phyloP scores from a whole-genome alignment of 2,888 invertebrate genomes.

The Synergus japonicus region DNA sequence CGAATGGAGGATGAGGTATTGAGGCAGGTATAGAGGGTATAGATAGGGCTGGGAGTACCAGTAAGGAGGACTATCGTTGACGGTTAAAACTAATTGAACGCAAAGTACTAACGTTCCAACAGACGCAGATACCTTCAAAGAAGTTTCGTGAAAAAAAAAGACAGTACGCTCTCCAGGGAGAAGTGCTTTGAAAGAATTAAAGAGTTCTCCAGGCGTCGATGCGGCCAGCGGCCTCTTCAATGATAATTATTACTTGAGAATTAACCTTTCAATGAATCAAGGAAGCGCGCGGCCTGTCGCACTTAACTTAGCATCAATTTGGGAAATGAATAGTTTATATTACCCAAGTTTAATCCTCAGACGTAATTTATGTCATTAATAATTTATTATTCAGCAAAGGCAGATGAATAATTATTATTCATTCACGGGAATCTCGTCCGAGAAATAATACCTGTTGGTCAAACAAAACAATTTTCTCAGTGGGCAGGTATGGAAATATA shows the following conservation, averaged over 20 bases:
- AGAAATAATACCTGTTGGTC: no score
- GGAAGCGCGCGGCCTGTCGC: not conserved
- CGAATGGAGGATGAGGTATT: conserved; percentile 46
- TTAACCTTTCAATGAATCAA: conserved; percentile 16
- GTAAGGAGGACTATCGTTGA: conserved; percentile 43
- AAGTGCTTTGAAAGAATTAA: conserved; percentile 59
- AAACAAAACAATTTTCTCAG: no score
- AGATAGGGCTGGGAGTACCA: conserved; percentile 19
- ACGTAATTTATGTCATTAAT: no score
- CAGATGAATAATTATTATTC: no score
- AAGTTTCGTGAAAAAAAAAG: conserved; percentile 50
- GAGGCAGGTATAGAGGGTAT: conserved; percentile 22
- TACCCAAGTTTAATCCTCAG: no score
- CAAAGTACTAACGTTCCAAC: conserved; percentile 55
- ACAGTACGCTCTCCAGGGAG: conserved; percentile 44
- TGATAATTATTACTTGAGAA: conserved; percentile 33
- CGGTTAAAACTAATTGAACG: conserved; percentile 59
- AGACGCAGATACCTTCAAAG: conserved; percentile 57
- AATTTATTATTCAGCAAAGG: no score
- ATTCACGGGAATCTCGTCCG: no score
- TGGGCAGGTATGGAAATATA: not conserved
- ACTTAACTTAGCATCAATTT: not conserved
- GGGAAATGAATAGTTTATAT: no score
- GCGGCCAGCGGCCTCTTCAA: conserved; percentile 43
- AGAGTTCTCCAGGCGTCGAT: conserved; percentile 51